Percentiles rank a stretch among this genome's conserved stretches.
Evolutionary conservation across 1,140 invertebrate genomes (phyloP).

Genomic region (honey bee (Apis mellifera)): Amel_HAv3.1 CM009939.2:11500001-11500500

Average conservation of each 20-base stretch:
- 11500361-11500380: not conserved
- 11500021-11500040: not conserved
- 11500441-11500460: too few species aligned
- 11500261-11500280: not conserved
- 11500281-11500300: not conserved
- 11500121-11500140: not conserved
- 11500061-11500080: not conserved
- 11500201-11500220: not conserved
- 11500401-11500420: too few species aligned
- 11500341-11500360: not conserved
- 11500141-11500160: too few species aligned
- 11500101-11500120: too few species aligned
- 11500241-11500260: not conserved
- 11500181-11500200: not conserved
- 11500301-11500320: not conserved
- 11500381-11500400: not conserved
- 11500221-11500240: not conserved
- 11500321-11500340: not conserved
- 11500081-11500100: not conserved
- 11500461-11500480: too few species aligned
- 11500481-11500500: too few species aligned
- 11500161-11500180: constrained; percentile 9
- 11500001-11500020: not conserved
- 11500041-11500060: not conserved
- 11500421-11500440: too few species aligned